Percentiles rank a stretch among this genome's conserved stretches.
Conservation (phyloP, 2,888 invertebrate species). For the Eumacrocentrus americanus region DNA sequence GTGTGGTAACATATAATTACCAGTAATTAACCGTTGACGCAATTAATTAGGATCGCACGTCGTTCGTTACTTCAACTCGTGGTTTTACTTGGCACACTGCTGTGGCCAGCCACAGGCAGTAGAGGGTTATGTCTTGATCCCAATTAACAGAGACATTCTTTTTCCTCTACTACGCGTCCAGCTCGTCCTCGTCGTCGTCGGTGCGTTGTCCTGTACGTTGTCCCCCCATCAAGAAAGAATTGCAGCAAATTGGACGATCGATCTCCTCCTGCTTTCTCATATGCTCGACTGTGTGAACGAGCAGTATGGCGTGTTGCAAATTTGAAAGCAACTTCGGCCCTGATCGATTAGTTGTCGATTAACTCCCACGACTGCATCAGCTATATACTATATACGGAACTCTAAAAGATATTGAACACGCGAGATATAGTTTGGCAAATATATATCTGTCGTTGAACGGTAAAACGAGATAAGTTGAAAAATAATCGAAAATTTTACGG, state of each 20-base stretch:
- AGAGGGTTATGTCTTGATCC: slow-evolving; percentile 49
- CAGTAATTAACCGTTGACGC: slow-evolving; percentile 48
- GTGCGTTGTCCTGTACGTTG: not conserved
- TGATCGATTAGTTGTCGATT: slow-evolving; percentile 12
- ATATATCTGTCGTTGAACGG: too few species aligned
- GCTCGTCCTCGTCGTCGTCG: not conserved
- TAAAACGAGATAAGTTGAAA: too few species aligned
- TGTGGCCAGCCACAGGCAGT: slow-evolving; percentile 29
- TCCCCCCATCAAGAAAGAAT: not conserved
- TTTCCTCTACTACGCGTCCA: not conserved
- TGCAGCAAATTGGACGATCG: slow-evolving; percentile 2
- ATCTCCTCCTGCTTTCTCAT: too few species aligned
- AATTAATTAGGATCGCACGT: slow-evolving; percentile 57
- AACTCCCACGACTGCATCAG: slow-evolving; percentile 2
- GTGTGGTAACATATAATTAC: slow-evolving; percentile 45
- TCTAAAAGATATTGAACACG: slow-evolving; percentile 19
- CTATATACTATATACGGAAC: too few species aligned
- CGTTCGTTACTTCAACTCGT: slow-evolving; percentile 51
- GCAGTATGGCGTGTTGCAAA: not conserved
- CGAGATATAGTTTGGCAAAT: slow-evolving; percentile 12
- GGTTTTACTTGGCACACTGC: slow-evolving; percentile 38
- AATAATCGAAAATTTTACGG: too few species aligned
- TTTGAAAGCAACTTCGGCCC: not conserved
- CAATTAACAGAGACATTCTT: slow-evolving; percentile 42
- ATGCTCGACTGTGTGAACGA: not conserved